phyloP scores from a whole-genome alignment of 2,113 vertebrate genomes.

The Lophochroa leadbeateri region DNA sequence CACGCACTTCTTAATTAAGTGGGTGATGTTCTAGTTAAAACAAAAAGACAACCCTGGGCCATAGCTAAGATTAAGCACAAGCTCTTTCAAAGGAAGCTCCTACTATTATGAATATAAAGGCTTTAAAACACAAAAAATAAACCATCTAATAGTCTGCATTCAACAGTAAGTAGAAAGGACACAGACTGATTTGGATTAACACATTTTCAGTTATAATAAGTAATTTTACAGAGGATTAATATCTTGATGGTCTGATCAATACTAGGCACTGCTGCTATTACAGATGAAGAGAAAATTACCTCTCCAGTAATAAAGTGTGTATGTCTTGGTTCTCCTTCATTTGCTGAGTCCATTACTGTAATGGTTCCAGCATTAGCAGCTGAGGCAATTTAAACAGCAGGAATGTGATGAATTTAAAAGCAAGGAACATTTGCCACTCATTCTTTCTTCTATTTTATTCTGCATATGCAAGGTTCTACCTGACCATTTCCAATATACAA shows the following conservation, averaged over 20 bases:
- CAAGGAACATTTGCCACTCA: constrained; percentile 70
- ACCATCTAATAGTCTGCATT: constrained; percentile 77
- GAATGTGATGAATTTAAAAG: constrained; percentile 87
- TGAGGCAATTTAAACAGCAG: constrained; percentile 87
- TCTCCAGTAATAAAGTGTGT: constrained; percentile 94
- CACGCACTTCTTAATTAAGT: constrained; percentile 90
- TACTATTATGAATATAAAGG: constrained; percentile 73
- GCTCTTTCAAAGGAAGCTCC: constrained; percentile 70
- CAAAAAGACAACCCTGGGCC: constrained; percentile 76
- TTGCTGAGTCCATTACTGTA: constrained; percentile 96
- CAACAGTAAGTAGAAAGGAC: constrained; percentile 78
- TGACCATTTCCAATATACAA: constrained; percentile 74
- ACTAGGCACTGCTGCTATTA: constrained; percentile 90
- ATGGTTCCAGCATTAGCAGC: constrained; percentile 94
- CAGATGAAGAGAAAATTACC: constrained; percentile 95
- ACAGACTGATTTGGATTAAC: constrained; percentile 83
- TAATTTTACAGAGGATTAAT: constrained; percentile 98
- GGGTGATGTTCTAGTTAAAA: constrained; percentile 85
- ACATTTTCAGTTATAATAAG: constrained; percentile 89
- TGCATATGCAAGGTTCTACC: constrained; percentile 74
- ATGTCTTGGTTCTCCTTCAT: constrained; percentile 96
- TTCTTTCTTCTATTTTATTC: constrained; percentile 76
- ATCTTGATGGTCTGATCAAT: constrained; percentile 98
- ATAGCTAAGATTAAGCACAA: constrained; percentile 73
- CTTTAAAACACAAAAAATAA: constrained; percentile 90